A percentile compares a stretch with the other conserved stretches of the same genome.
Conservation (phyloP, 2,797 vertebrate genomes). For the Heteromormyrus szaboi region DNA sequence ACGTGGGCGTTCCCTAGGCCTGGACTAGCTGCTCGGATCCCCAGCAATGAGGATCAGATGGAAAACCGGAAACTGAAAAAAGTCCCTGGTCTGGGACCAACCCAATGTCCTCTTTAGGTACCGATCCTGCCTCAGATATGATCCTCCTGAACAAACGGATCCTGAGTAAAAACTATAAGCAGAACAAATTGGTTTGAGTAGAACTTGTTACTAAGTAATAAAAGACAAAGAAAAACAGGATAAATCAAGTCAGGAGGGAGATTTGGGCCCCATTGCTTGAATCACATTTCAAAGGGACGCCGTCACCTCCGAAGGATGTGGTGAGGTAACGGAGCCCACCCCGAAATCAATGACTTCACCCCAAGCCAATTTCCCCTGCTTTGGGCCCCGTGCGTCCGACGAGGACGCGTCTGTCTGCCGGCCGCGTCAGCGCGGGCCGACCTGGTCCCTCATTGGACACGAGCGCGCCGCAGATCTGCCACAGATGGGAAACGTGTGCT, state of each 20-base stretch:
- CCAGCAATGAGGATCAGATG: neutral
- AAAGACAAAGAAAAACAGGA: neutral
- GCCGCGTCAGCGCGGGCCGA: neutral
- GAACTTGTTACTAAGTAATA: neutral
- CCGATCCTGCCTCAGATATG: neutral
- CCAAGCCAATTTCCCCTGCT: neutral
- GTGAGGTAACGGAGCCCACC: slow-evolving; percentile 6
- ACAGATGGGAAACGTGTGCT: neutral
- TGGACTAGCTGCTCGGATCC: neutral
- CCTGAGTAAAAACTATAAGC: neutral
- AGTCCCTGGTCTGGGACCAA: neutral
- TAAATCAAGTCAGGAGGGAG: neutral
- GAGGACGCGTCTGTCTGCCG: neutral
- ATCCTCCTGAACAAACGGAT: neutral
- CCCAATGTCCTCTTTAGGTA: neutral
- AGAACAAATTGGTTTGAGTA: neutral
- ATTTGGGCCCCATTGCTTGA: neutral
- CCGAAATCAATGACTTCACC: slow-evolving; percentile 15
- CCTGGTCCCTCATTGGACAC: neutral
- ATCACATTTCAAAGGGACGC: neutral
- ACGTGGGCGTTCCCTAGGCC: neutral
- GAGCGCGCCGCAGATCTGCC: neutral
- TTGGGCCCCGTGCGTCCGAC: neutral
- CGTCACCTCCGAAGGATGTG: neutral
- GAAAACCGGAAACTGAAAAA: neutral